Base-by-base conservation (phyloP, 2,113 vertebrate species). In the Hydrolagus affinis region DNA sequence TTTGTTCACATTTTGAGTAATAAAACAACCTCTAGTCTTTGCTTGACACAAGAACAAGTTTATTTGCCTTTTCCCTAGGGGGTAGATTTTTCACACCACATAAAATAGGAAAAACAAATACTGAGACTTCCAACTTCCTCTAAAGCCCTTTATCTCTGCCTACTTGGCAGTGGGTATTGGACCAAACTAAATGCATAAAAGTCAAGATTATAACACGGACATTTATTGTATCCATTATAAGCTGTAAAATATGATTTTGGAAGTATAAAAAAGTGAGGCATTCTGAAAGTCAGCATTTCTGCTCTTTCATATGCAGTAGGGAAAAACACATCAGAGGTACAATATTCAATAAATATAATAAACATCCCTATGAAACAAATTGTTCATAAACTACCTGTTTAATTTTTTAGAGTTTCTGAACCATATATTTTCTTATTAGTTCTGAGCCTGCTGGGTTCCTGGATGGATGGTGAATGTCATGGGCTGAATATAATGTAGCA, bases 381-480 rank as follows among this genome's bases (percentile, higher is more conserved):
- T 95, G 96, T 96, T 96, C 96, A 96, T 97, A 96, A 96, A 96
- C 94, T 96, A 96, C 94, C 95, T 96, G 96, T 98, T 98, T 98
- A 97, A 98, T 98, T 98, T 98, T 98, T 98, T 95, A 98, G 93
- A 93, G 95, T 95, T 96, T 94, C 95, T 96, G 95, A 96, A 95
- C 94, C 95, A 96, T 97, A 97, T 96, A 97, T 99, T 97, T 98
- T 96, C 96, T 97, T 98, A 98, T 98, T 98, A 98, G 97, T 96
- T 95, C 95, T 95, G 94, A 96, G 95, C 94, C 94, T 95, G 95
- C 96, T 96, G 97, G 95, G 96, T 94, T 95, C 93, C 94, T 95
- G 96, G 95, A 99, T 98, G 96, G 96, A 98, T 98, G 97, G 94
- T 94, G 92, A 93, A 96, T 99, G 97, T 99, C 97, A 97, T 93